These are phyloP conservation scores for Drosophila infuscata DNA, from an alignment of 2,888 invertebrate species.

Conservation along the genomic window DNA sequence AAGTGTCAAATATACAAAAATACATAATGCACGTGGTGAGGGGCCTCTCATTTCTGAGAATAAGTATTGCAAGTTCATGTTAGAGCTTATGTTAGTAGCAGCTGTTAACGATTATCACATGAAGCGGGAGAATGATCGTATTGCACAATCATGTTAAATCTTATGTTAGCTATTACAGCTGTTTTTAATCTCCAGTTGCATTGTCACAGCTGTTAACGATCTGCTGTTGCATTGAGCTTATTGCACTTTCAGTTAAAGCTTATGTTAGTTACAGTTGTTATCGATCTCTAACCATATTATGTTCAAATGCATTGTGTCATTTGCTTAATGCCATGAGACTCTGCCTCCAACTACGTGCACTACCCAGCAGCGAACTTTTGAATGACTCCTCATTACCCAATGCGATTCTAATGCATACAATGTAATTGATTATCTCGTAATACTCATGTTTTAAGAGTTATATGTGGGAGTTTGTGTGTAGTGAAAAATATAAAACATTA, in stretches of 20 bases:
- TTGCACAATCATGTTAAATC: neutral
- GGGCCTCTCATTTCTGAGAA: neutral
- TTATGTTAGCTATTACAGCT: neutral
- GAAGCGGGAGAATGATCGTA: neutral
- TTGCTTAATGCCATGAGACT: neutral
- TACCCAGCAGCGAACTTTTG: neutral
- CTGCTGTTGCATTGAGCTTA: too few relatives aligned
- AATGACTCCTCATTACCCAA: neutral
- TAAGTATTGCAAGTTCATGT: neutral
- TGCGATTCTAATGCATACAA: neutral
- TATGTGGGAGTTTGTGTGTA: neutral
- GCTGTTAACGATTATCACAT: neutral
- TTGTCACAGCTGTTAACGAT: neutral
- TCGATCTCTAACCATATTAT: neutral
- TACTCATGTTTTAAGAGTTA: neutral
- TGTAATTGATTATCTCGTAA: neutral
- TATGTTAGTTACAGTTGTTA: neutral
- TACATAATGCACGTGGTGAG: neutral
- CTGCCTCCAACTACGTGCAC: neutral
- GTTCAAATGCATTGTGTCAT: neutral
- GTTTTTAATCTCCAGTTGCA: neutral
- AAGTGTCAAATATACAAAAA: constrained; percentile 8
- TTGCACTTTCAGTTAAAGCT: too few relatives aligned
- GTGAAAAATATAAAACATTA: too few relatives aligned
- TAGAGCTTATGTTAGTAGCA: neutral